Evolutionary conservation across 2,888 invertebrate species (phyloP), one percentile per base, ranked within the genome.

Genomic region (Willowsia nigromaculata): DNA sequence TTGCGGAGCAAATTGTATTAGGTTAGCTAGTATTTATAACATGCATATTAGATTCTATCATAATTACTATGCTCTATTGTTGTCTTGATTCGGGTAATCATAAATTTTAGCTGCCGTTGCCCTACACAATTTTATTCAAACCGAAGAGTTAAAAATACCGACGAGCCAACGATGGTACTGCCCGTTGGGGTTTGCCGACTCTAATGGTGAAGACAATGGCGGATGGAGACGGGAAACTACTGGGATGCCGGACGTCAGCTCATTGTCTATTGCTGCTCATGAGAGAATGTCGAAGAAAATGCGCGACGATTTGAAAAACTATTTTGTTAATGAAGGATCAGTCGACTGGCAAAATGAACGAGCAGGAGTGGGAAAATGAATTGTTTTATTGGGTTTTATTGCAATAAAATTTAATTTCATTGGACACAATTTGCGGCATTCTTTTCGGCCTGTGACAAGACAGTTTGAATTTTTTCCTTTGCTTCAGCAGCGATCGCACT

Each of bases 291-390:
- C 65, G 2, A 83, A 83, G 18, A 40, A 83, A 65, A 83, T 83
- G 65, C 13, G 82, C 11, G 82, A 83, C n/a, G 68, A 65, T 11
- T 13, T 83, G 0, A 50, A 9, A 22, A 47, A 7, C 0, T 83
- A 68, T 50, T 65, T 83, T 1, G 6, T 18, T 1, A 33, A 50
- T 27, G 59, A 43, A 56, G 85, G 85, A 1, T 43, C 59, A 2
- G 85, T 85, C 0, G 76, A 85, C 1, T 85, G 85, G 76, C 76
- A 85, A n/a, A n/a, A n/a, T n/a, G n/a, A n/a, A n/a, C n/a, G n/a
- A n/a, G n/a, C n/a, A n/a, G n/a, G n/a, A n/a, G n/a, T n/a, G n/a
- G n/a, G n/a, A n/a, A n/a, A n/a, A n/a, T n/a, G n/a, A n/a, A n/a
- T n/a, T n/a, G n/a, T 37, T 22, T 50, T 4, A 11, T 3, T 56